Base-by-base conservation (phyloP, 2,113 vertebrate genomes). In the Cololabis saira region DNA sequence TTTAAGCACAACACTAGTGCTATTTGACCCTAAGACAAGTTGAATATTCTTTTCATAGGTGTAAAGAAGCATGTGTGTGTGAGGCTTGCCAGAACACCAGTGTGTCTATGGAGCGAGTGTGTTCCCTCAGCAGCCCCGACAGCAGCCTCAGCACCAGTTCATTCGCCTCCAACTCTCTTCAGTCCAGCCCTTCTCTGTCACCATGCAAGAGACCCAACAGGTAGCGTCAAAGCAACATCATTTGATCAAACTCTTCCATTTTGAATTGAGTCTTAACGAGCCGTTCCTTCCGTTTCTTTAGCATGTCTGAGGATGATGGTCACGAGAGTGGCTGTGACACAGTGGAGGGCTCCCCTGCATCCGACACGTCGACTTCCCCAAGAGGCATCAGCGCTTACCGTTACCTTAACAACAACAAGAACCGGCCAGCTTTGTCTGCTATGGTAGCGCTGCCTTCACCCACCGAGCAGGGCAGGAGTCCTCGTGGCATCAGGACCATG, bases 121-220 rank as follows among this genome's bases (percentile, higher is more conserved):
- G 98, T 81, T 98, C 97, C 1, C 89, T 99, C 22, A 99, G 97
- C 87, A 99, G 97, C 77, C 97, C 97, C 0, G 96, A 98, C 21
- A 98, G 98, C 89, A 98, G 96, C n/a, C 89, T 99, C 81, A 98
- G 98, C 81, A 97, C 96, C 51, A 96, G 96, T 75, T 98, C 96
- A 0, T 94, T 90, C 2, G 84, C 96, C 48, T 94, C 93, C 5
- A 86, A 92, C 78, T 99, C 97, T 0, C 92, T 90, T 11, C 95
- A 94, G 67, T 98, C 96, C 72, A 99, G 96, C 87, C 98, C 98
- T 0, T 97, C 95, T 2, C 94, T 93, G 19, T 91, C 90, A 3
- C 90, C 88, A 0, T 95, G 96, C 92, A 98, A 98, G 86, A 95
- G 96, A 84, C 92, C 92, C 30, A 96, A 97, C 94, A 99, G 98